Percentiles rank a stretch among this genome's conserved stretches.
Conservation (phyloP, 2,888 invertebrate genomes). For the Drepana falcataria region DNA sequence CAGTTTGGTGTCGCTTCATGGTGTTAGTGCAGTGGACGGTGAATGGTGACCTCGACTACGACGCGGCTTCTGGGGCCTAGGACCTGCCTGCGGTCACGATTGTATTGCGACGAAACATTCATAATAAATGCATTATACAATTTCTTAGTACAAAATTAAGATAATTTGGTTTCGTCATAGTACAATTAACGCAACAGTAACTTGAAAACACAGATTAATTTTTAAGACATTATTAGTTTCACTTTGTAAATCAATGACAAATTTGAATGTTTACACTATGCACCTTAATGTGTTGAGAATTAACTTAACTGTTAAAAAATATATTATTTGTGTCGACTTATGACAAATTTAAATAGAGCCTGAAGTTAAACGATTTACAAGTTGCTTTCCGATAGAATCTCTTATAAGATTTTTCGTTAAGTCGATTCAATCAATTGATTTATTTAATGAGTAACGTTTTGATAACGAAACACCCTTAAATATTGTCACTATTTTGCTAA, state of each 20-base stretch:
- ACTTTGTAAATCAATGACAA: not conserved
- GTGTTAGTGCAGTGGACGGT: constrained; percentile 47
- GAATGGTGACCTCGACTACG: constrained; percentile 26
- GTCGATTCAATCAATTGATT: not conserved
- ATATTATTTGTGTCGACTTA: not conserved
- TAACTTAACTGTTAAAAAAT: not conserved
- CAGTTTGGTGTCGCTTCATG: constrained; percentile 23
- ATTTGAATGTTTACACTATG: not conserved
- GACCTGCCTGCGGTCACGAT: constrained; percentile 41
- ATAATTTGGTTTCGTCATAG: not conserved
- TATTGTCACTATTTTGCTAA: constrained; percentile 6
- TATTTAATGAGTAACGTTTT: not conserved
- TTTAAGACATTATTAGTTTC: not conserved
- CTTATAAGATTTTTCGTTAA: not conserved
- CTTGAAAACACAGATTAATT: not conserved
- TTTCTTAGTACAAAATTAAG: too few species aligned
- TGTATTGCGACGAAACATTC: not conserved
- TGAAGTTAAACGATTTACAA: too few species aligned
- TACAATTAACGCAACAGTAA: not conserved
- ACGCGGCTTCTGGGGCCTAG: constrained; percentile 62
- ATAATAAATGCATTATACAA: too few species aligned
- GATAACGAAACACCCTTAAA: not conserved
- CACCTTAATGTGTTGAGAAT: not conserved
- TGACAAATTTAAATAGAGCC: not conserved
- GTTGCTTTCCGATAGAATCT: not conserved